Conservation (phyloP, 2,113 vertebrate species). For the Mixornis gularis region DNA sequence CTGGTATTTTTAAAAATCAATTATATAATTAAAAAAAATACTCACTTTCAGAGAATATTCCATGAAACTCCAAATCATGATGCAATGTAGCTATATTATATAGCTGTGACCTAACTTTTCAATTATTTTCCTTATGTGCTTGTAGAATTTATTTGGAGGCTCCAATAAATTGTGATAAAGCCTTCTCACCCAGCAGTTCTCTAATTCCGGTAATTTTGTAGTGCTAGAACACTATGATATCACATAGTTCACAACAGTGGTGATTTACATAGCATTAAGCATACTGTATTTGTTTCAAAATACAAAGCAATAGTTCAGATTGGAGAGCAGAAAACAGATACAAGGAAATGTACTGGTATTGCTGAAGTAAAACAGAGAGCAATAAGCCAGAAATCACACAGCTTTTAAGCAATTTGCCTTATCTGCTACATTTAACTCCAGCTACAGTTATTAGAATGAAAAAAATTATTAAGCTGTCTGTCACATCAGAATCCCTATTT, state of each 20-base stretch:
- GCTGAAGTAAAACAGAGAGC: neutral
- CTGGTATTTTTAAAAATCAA: neutral
- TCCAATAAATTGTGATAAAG: neutral
- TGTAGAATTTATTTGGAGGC: neutral
- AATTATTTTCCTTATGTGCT: neutral
- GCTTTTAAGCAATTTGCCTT: slow-evolving; percentile 12
- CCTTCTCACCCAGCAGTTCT: neutral
- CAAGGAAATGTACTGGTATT: neutral
- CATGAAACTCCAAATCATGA: neutral
- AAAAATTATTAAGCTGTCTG: neutral
- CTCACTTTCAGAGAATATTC: neutral
- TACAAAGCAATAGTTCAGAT: neutral
- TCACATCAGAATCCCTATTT: neutral
- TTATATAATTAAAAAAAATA: neutral
- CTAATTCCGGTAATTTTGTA: neutral
- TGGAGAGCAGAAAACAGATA: neutral
- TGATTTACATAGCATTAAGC: neutral
- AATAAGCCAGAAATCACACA: neutral
- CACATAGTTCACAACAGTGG: neutral
- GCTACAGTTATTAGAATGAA: neutral
- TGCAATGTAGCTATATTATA: neutral
- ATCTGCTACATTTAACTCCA: neutral
- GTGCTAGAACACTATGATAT: neutral
- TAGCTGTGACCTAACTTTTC: neutral
- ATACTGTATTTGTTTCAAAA: neutral